Conservation (phyloP, 2,888 invertebrate genomes). For the Nezara viridula region DNA sequence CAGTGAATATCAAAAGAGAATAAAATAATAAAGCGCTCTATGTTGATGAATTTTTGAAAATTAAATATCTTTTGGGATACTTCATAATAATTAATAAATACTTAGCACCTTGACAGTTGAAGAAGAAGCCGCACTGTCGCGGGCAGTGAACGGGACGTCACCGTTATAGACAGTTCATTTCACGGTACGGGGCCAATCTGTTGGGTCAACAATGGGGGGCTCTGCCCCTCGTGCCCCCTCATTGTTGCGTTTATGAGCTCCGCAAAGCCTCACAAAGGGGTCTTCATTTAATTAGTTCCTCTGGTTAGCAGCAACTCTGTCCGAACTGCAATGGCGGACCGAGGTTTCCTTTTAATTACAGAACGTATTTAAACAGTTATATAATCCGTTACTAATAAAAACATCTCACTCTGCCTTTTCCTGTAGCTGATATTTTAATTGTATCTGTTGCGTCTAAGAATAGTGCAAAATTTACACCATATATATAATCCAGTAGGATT, state of each 20-base stretch:
- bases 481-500: too few relatives aligned
- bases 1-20: too few relatives aligned
- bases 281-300: neutral
- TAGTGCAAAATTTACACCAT: neutral
- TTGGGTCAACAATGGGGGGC: neutral
- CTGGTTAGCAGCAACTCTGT: neutral
- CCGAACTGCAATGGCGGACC: neutral
- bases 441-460: neutral
- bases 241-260: neutral
- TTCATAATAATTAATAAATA: too few relatives aligned
- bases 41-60: too few relatives aligned
- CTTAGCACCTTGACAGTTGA: too few relatives aligned
- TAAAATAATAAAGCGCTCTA: too few relatives aligned
- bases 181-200: neutral
- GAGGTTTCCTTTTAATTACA: neutral
- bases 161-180: constrained; percentile 7
- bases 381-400: neutral
- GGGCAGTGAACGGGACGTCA: neutral
- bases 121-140: too few relatives aligned
- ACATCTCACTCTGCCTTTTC: neutral
- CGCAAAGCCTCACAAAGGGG: neutral
- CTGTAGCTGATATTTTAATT: neutral
- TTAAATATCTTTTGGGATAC: too few relatives aligned
- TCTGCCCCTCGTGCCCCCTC: neutral
- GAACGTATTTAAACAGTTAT: neutral